phyloP scores from a whole-genome alignment of 2,797 vertebrate species.

The Knipowitschia caucasica region DNA sequence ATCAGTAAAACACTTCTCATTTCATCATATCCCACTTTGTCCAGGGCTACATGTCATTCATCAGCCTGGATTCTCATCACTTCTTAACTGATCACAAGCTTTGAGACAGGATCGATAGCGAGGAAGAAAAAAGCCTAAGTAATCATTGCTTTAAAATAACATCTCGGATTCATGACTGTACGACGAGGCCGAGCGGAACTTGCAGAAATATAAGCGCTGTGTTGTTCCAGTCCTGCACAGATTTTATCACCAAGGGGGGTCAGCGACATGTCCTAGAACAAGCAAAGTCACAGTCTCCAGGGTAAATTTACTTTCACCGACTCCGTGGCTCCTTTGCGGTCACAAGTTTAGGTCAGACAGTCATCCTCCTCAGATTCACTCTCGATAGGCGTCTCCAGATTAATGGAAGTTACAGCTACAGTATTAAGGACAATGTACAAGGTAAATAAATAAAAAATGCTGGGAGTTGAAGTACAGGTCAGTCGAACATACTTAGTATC shows the following conservation, averaged over 20 bases:
- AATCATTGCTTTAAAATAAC: background rate
- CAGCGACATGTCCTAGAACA: conserved; percentile 11
- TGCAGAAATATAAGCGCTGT: conserved; percentile 3
- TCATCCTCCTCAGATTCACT: background rate
- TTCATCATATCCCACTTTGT: background rate
- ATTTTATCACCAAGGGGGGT: conserved; percentile 9
- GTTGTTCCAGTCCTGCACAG: background rate
- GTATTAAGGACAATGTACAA: background rate
- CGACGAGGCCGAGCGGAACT: background rate
- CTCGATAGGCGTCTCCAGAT: background rate
- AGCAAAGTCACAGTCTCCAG: conserved; percentile 8
- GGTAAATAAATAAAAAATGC: background rate
- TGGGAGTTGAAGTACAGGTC: background rate
- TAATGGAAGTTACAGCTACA: background rate
- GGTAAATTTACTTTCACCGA: conserved; percentile 6
- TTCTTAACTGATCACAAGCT: conserved; percentile 8
- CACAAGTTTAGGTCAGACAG: conserved; percentile 4
- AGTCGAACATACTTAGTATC: conserved; percentile 5
- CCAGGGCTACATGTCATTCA: conserved; percentile 18
- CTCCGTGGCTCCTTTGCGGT: background rate
- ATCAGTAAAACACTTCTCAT: background rate
- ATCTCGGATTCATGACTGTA: background rate
- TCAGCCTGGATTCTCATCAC: conserved; percentile 21
- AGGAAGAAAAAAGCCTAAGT: conserved; percentile 9
- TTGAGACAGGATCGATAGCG: conserved; percentile 43